Base-by-base conservation (phyloP, 2,888 invertebrate species). In the Mechanitis messenoides region DNA sequence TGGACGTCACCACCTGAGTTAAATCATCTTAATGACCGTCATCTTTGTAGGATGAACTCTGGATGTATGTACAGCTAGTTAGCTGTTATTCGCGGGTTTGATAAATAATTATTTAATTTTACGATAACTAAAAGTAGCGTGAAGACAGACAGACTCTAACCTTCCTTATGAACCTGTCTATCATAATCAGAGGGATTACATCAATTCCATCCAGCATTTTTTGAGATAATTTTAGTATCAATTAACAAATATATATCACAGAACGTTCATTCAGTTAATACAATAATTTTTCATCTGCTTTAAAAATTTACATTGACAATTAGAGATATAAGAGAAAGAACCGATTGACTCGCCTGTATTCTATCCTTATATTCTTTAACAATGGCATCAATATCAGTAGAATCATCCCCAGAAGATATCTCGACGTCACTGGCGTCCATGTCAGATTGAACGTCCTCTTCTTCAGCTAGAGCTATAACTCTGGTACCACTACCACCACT, bases 321-420 rank as follows among this genome's bases (percentile, higher is more conserved):
- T 20, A 20, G 20, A 20, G 20, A 20, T 20, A 20, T 20, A 20
- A 20, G 20, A 20, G 20, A 20, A 20, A 28, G 45, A 28, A 0
- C 33, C 7, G 6, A 12, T 35, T 9, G 1, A 46, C 53, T 73
- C 78, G 93, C 94, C 83, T 93, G 93, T 67, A 94, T 91, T 71
- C 92, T 92, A 73, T 94, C 94, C 64, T 92, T 92, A 74, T 95
- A 95, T 75, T 95, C 95, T 73, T 94, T 94, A 0, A 95, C 95
- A 20, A 93, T 93, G 1, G 94, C 94, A 76, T 95, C 95, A 60
- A 95, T 94, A 72, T 95, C 95, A 1, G 95, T 95, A 1, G 94
- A 94, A 67, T 93, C 93, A 66, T 93, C 93, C 33, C 89, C 90
- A 2, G 90, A 90, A 3, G 88, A 85, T 33, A 87, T 68, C n/a